Evolutionary conservation across 1,140 invertebrate species (phyloP).

Genomic region (Berghia stephanieae): DNA sequence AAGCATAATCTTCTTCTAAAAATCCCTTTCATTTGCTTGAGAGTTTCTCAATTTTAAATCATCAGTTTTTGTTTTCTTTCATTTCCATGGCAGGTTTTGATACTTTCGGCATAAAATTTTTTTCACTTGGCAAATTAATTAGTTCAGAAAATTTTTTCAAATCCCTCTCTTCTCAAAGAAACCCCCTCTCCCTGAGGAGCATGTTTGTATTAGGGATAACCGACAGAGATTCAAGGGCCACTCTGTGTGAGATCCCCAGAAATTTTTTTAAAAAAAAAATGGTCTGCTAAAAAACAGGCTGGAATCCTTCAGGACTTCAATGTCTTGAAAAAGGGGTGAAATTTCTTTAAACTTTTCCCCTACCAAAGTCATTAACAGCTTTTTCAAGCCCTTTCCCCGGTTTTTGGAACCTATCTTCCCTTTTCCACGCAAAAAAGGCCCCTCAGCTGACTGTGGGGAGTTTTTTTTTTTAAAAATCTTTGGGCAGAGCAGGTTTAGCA

Average conservation of each 20-base stretch:
- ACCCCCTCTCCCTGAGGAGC: neutral
- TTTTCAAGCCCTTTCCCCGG: slow-evolving; percentile 14
- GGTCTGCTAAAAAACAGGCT: slow-evolving; percentile 18
- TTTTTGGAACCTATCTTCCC: slow-evolving; percentile 21
- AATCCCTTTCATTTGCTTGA: slow-evolving; percentile 38
- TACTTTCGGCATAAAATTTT: too few relatives aligned
- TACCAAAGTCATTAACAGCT: neutral
- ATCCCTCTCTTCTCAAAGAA: too few relatives aligned
- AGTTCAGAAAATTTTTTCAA: neutral
- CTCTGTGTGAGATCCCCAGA: neutral
- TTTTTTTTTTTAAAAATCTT: too few relatives aligned
- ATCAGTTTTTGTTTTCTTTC: neutral
- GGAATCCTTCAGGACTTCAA: slow-evolving; percentile 19
- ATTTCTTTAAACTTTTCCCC: too few relatives aligned
- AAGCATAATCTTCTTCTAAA: slow-evolving; percentile 45
- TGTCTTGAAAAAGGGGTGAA: slow-evolving; percentile 4
- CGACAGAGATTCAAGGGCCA: slow-evolving; percentile 25
- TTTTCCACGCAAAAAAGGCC: slow-evolving; percentile 23
- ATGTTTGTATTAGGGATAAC: too few relatives aligned
- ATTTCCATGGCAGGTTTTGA: too few relatives aligned
- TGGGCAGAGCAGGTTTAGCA: too few relatives aligned
- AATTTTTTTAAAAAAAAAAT: slow-evolving; percentile 1
- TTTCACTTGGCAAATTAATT: neutral
- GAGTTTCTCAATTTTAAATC: neutral
- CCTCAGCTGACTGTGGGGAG: too few relatives aligned